Conservation (phyloP, 2,797 vertebrate genomes). For the Notolabrus celidotus region DNA sequence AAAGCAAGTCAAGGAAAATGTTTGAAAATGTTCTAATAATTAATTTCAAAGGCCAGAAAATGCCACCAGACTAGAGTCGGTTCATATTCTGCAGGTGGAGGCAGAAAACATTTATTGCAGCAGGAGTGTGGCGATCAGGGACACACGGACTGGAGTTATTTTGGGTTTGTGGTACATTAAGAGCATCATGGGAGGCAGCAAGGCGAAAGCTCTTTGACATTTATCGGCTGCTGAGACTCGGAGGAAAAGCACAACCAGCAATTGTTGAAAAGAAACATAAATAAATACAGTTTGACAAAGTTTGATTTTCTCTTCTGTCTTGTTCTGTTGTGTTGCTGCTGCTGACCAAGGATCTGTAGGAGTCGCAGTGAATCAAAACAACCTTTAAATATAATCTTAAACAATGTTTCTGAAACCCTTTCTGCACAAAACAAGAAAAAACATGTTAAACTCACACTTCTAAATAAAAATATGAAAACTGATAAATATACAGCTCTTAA, state of each 20-base stretch:
- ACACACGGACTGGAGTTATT: slow-evolving; percentile 23
- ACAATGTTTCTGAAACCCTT: too few relatives aligned
- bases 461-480: too few relatives aligned
- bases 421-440: too few relatives aligned
- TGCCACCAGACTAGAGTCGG: neutral
- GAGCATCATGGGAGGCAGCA: slow-evolving; percentile 14
- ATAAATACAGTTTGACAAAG: too few relatives aligned
- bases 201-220: slow-evolving; percentile 17
- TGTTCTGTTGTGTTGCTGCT: too few relatives aligned
- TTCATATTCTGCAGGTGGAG: slow-evolving; percentile 59
- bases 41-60: slow-evolving; percentile 2
- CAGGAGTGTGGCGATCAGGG: slow-evolving; percentile 24
- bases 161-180: slow-evolving; percentile 35
- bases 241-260: slow-evolving; percentile 13
- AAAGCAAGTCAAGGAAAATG: neutral
- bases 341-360: too few relatives aligned
- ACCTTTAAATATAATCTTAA: too few relatives aligned
- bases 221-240: neutral
- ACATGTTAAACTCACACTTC: too few relatives aligned
- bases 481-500: too few relatives aligned
- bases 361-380: too few relatives aligned
- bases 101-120: slow-evolving; percentile 72
- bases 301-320: too few relatives aligned
- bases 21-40: neutral
- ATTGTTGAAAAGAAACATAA: slow-evolving; percentile 4